phyloP scores from a whole-genome alignment of 2,888 invertebrate genomes.

The Pardosa pseudoannulata region DNA sequence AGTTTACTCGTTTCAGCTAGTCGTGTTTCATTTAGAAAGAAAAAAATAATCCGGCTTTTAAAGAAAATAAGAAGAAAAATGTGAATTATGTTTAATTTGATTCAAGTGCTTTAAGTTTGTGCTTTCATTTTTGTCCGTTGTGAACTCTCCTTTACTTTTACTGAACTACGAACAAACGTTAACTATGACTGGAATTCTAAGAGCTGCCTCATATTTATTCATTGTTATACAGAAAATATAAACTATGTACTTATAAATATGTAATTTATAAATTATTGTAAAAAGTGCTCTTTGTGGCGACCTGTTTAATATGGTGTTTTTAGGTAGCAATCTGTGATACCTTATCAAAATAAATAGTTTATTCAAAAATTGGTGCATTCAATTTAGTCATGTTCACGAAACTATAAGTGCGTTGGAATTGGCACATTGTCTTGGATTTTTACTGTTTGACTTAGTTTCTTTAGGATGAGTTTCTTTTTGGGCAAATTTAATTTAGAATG shows the following conservation, averaged over 20 bases:
- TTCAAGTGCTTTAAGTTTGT: not conserved
- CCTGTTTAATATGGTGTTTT: conserved; percentile 53
- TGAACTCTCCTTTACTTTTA: not conserved
- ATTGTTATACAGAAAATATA: conserved; percentile 35
- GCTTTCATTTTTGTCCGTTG: not conserved
- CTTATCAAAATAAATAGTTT: conserved; percentile 55
- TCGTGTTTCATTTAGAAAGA: not conserved
- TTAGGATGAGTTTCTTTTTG: too few species aligned
- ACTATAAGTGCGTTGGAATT: too few species aligned
- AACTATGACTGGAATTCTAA: conserved; percentile 7
- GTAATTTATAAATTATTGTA: conserved; percentile 46
- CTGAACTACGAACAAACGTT: conserved; percentile 11
- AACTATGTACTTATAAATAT: conserved; percentile 33
- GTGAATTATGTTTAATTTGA: not conserved
- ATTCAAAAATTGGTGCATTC: conserved; percentile 29
- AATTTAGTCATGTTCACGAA: too few species aligned
- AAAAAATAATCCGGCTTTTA: not conserved
- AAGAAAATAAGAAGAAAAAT: not conserved
- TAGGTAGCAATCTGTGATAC: conserved; percentile 58
- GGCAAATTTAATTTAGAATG: too few species aligned
- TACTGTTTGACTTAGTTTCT: too few species aligned
- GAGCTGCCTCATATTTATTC: conserved; percentile 9
- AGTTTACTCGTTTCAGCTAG: conserved; percentile 22
- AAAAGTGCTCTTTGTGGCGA: conserved; percentile 41
- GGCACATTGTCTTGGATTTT: too few species aligned